Evolutionary conservation across 1,140 invertebrate genomes (phyloP), one percentile per base, ranked within the genome.

Genomic region (Drosophila ficusphila): DNA sequence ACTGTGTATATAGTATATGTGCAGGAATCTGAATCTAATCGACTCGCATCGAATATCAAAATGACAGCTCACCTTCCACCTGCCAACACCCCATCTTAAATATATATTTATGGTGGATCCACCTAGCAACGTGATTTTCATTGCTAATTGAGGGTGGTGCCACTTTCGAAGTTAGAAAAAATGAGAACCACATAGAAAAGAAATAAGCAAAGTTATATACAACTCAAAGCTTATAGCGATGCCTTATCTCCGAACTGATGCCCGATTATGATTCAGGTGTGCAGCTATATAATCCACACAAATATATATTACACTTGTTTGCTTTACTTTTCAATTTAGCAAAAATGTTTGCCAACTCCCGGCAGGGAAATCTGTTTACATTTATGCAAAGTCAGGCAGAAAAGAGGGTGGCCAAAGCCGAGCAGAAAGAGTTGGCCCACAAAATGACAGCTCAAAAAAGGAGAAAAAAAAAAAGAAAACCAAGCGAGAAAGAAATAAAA

Each of bases 361-460:
- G 42, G 62, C 33, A 31, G 57, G 53, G 14, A 64, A 65, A 64
- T 64, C 62, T 38, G 25, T 49, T 33, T 18, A 49, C 58, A 65
- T 67, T 67, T 67, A 67, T 67, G 62, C 58, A 67, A 67, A 67
- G 58, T 67, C 62, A 67, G 60, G 54, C 60, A 4, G 54, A 18
- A 64, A 64, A 64, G 29, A 2, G 60, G 38, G 38, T 41, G 62
- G 41, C 19, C 19, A 34, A 19, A 16, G 14, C 16, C 1, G 16
- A 5, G 31, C n/a, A 46, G 12, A 68, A 57, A 48, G 42, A 58
- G 41, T 48, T 70, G 52, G 25, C 52, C 67, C 67, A 65, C 42
- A 65, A 65, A 65, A 65, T 29, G 57, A 29, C 21, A 21, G 23
- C n/a, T n/a, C n/a, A 16, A 33, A n/a, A 27, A 38, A 21, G n/a